Base-by-base conservation (phyloP, 2,888 invertebrate genomes). In the Girardia tigrina region DNA sequence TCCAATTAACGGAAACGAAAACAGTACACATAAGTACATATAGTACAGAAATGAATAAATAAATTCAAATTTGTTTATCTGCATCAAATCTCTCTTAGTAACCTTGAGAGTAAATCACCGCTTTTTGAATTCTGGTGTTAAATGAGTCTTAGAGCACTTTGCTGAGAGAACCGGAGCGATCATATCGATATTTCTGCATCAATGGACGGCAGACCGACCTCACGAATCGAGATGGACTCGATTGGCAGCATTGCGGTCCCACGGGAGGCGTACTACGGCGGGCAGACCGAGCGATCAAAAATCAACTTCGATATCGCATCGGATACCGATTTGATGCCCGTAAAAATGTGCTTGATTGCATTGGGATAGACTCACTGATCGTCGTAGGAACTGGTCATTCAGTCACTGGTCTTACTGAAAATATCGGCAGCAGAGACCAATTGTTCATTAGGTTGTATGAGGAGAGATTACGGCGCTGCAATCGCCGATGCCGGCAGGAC, bases 211-310 rank as follows among this genome's bases (percentile, higher is more conserved):
- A 36, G 16, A 12, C 8, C 8, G 16, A 36, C 8, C 36, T 36
- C 16, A 12, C 86, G 91, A 77, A 87, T 89, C 79, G 94, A 94
- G 85, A 79, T 78, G 1, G 95, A 98, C 84, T 94, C 94, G 0
- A 93, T 98, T 85, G 98, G 98, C 0, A 94, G 95, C 82, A 85
- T 99, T 74, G 89, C 92, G 79, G 95, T 97, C 0, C 94, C 94
- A 0, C 87, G 88, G 72, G 90, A 92, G 82, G 91, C 89, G 82
- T 90, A 93, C 82, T 98, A 94, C 88, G 98, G 98, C 74, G 92
- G 93, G 0, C 95, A 97, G 85, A 98, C 98, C 14, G 90, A 94
- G 78, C 87, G 98, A 78, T 95, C 95, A 1, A 88, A 91, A 78
- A 90, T 92, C 84, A 97, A 98, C 86, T 98, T 98, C 85, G 91